Conservation (phyloP, 2,888 invertebrate species). For the Dicyrtoma fusca region DNA sequence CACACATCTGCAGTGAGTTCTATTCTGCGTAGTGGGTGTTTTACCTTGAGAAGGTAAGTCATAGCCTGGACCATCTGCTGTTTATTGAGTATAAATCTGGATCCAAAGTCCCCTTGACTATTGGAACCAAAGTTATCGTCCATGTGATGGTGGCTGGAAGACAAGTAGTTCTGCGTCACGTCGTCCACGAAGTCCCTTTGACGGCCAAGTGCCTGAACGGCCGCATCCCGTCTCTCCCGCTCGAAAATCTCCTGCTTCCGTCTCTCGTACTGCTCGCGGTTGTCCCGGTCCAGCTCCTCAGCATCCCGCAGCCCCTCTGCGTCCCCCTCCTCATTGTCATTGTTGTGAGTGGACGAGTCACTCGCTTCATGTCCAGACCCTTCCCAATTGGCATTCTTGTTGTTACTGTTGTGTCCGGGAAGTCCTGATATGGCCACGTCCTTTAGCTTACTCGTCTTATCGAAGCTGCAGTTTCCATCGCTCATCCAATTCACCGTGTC, state of each 20-base stretch:
- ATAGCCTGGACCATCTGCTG: constrained; percentile 32
- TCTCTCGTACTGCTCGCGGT: background rate
- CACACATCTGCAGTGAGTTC: too few relatives aligned
- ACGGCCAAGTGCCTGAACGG: background rate
- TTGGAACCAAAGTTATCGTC: too few relatives aligned
- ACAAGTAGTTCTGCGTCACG: background rate
- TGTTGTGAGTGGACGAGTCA: background rate
- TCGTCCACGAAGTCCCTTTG: background rate
- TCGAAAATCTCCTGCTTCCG: background rate
- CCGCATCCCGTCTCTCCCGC: background rate
- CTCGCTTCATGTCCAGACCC: background rate
- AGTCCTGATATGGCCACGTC: background rate
- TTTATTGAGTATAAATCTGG: constrained; percentile 12
- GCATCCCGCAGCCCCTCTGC: background rate
- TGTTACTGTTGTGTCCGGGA: too few relatives aligned
- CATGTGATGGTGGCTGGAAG: background rate
- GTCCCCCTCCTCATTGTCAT: too few relatives aligned
- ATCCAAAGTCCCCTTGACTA: background rate
- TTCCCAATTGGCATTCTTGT: background rate
- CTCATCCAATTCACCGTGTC: background rate
- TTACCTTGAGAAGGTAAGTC: constrained; percentile 28
- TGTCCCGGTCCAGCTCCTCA: background rate
- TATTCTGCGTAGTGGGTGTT: too few relatives aligned
- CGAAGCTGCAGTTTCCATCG: background rate
- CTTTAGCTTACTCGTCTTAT: background rate